Evolutionary conservation across 2,888 invertebrate species (phyloP).

Genomic region (Torymus tubicola): DNA sequence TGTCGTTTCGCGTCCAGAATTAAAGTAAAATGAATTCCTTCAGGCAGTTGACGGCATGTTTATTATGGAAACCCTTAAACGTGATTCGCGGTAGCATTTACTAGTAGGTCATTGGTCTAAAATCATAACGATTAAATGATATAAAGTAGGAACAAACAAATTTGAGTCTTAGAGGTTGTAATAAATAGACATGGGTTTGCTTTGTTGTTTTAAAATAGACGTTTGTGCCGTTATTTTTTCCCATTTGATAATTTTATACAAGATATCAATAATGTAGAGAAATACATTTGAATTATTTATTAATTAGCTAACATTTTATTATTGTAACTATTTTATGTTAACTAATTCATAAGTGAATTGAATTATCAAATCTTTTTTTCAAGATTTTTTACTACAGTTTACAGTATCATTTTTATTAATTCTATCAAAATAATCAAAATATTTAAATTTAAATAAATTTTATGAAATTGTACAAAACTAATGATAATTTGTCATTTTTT

Average conservation of each 20-base stretch:
- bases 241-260: slow-evolving; percentile 23
- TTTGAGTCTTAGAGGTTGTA: neutral
- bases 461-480: too few relatives aligned
- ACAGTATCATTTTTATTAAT: neutral
- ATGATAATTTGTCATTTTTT: too few relatives aligned
- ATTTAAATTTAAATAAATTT: too few relatives aligned
- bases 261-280: slow-evolving; percentile 1
- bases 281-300: slow-evolving; percentile 4
- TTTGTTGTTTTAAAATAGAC: slow-evolving; percentile 35
- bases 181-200: neutral
- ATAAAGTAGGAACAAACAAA: neutral
- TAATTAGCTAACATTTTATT: too few relatives aligned
- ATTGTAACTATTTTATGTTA: neutral
- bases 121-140: neutral
- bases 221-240: slow-evolving; percentile 5
- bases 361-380: too few relatives aligned
- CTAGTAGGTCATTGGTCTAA: slow-evolving; percentile 26
- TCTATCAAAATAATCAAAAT: neutral
- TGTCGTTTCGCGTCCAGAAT: slow-evolving; percentile 18
- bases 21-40: slow-evolving; percentile 36
- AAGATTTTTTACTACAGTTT: too few relatives aligned
- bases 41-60: slow-evolving; percentile 32
- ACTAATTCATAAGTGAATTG: neutral
- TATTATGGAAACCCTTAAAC: slow-evolving; percentile 24
- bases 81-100: slow-evolving; percentile 50